phyloP scores from a whole-genome alignment of 2,113 vertebrate genomes.

The Sardina pilchardus region DNA sequence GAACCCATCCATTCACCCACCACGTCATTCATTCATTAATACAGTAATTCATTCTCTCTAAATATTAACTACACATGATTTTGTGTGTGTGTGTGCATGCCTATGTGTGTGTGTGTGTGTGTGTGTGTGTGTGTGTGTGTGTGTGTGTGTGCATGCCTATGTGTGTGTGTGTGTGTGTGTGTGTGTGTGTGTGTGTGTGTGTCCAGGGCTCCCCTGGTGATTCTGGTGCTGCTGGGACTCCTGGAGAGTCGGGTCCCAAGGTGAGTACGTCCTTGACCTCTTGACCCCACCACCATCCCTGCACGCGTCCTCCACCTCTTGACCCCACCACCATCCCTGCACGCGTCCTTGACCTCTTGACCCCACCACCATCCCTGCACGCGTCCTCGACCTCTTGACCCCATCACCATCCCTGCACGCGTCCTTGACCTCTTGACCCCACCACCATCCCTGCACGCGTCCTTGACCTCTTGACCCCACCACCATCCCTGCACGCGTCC shows the following conservation, averaged over 20 bases:
- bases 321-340: no score
- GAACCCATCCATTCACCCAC: neutral
- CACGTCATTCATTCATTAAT: neutral
- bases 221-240: slow-evolving; percentile 53
- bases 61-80: no score
- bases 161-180: neutral
- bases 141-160: neutral
- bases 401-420: no score
- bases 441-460: no score
- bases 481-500: no score
- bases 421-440: no score
- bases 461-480: no score
- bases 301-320: neutral
- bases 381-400: no score
- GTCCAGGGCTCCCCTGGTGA: slow-evolving; percentile 64
- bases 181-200: slow-evolving; percentile 20
- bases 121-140: slow-evolving; percentile 26
- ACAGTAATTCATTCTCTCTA: neutral
- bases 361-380: no score
- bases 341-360: no score
- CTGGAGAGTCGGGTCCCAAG: slow-evolving; percentile 61
- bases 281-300: neutral
- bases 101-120: neutral
- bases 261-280: slow-evolving; percentile 49
- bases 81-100: slow-evolving; percentile 9